Evolutionary conservation across 2,888 invertebrate species (phyloP), one percentile per base, ranked within the genome.

Genomic region (Neoaliturus tenellus): DNA sequence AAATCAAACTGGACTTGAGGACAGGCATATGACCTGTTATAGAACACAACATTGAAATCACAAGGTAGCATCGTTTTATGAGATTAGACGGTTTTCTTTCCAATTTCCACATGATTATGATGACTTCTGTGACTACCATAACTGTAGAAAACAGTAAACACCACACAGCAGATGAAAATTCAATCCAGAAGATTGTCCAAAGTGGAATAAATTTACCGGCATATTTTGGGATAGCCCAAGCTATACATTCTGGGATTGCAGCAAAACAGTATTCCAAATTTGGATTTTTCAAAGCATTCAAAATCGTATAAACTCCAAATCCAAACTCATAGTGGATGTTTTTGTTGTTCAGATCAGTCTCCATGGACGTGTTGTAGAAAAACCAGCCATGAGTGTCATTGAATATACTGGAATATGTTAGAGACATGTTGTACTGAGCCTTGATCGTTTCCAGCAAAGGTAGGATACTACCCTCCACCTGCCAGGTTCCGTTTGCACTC

Each of bases 351-450:
- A 81, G 25, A 5, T 41, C 10, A 10, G 28, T 48, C 20, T 48
- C 31, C 28, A 69, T 48, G 14, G 81, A 69, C 0, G 25, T 69
- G 25, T 81, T 81, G 33, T 81, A 69, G 51, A 33, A 81, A n/a
- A 81, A 81, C 81, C 81, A 81, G n/a, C 69, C 71, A 31, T 51
- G n/a, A 0, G n/a, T 69, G 44, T 67, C 44, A 71, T 51, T 69
- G 23, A 48, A 69, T 2, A 81, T 33, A 31, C 48, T 31, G 0
- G 62, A 25, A n/a, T 62, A 33, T 14, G n/a, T 48, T 25, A 69
- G 69, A 14, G 81, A 25, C 3, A 81, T 23, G 41, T 81, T 81
- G 35, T 48, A 69, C 12, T 81, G 48, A 23, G 25, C 51, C 71
- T 81, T 67, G 12, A 81, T 33, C 1, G 71, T 81, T 20, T 81